Conservation (phyloP, 1,140 invertebrate genomes). For the Oncopeltus fasciatus region DNA sequence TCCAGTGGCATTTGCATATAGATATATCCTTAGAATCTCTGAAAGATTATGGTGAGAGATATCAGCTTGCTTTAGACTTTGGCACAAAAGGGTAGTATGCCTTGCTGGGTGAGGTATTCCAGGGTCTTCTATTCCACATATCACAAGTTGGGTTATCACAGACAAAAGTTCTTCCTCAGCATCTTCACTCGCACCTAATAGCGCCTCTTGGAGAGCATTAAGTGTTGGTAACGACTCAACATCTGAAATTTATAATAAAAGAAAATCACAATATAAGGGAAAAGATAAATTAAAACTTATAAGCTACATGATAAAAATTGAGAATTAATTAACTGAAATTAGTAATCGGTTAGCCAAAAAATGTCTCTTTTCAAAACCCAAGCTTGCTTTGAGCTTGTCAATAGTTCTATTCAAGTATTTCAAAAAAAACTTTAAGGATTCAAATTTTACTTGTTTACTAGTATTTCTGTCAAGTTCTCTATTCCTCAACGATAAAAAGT, state of each 20-base stretch:
- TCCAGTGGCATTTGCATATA: slow-evolving; percentile 70
- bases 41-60: slow-evolving; percentile 83
- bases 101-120: slow-evolving; percentile 78
- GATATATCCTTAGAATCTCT: slow-evolving; percentile 78
- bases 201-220: slow-evolving; percentile 68
- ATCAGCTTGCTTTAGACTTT: slow-evolving; percentile 80
- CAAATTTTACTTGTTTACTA: no score
- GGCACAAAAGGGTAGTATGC: slow-evolving; percentile 73
- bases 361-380: no score
- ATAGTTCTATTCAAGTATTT: no score
- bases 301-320: no score
- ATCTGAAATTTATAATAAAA: slow-evolving; percentile 36
- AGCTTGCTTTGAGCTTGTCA: no score
- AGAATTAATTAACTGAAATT: no score
- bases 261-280: background rate
- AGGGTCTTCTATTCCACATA: slow-evolving; percentile 86
- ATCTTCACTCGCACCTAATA: slow-evolving; percentile 63
- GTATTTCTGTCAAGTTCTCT: no score
- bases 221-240: slow-evolving; percentile 75
- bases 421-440: no score
- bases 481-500: no score
- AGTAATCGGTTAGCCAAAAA: no score
- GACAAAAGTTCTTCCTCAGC: slow-evolving; percentile 76
- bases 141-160: slow-evolving; percentile 74
- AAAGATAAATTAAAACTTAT: no score